Evolutionary conservation across 2,888 invertebrate genomes (phyloP).

Genomic region (Phasia obesa): DNA sequence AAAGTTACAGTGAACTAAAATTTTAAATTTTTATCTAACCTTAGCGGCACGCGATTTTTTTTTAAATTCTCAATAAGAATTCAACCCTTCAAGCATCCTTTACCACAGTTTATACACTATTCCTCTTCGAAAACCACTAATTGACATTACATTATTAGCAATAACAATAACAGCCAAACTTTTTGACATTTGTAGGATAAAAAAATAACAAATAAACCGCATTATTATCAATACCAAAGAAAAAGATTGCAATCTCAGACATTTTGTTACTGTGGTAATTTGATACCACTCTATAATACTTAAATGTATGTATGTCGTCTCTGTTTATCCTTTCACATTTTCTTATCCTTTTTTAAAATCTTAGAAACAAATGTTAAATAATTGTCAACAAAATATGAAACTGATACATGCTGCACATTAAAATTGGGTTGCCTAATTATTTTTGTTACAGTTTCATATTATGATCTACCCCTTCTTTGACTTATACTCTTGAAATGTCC

Average conservation of each 20-base stretch:
- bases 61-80: neutral
- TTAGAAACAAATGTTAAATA: conserved; percentile 65
- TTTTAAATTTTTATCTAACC: conserved; percentile 37
- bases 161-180: conserved; percentile 59
- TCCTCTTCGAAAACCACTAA: conserved; percentile 54
- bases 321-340: conserved; percentile 38
- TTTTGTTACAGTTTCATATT: conserved; percentile 64
- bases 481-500: conserved; percentile 2
- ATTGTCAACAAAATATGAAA: conserved; percentile 68
- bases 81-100: conserved; percentile 66
- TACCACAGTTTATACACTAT: neutral
- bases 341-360: conserved; percentile 55
- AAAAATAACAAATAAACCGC: conserved; percentile 54
- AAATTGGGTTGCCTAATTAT: conserved; percentile 4
- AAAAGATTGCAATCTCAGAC: conserved; percentile 64
- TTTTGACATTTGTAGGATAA: conserved; percentile 65
- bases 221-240: conserved; percentile 45
- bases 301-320: conserved; percentile 28
- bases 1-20: neutral
- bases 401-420: conserved; percentile 55
- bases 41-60: conserved; percentile 64
- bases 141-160: conserved; percentile 65
- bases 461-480: conserved; percentile 49
- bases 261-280: conserved; percentile 62
- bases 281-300: conserved; percentile 50